phyloP scores from a whole-genome alignment of 2,113 vertebrate species.

The Dipodomys ordii region DNA sequence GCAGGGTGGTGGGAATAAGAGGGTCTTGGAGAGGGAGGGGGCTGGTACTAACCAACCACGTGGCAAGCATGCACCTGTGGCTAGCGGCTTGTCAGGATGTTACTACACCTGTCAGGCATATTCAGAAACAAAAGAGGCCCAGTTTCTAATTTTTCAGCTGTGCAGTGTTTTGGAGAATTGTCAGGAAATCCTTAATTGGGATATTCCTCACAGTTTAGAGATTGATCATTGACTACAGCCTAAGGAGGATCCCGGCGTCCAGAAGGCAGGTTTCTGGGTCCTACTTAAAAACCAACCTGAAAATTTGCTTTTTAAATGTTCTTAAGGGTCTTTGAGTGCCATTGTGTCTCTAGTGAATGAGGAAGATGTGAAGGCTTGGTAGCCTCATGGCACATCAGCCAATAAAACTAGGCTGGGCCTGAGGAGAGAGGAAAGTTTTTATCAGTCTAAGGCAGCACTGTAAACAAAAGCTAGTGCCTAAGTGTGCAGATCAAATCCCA shows the following conservation, averaged over 20 bases:
- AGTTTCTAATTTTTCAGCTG: conserved; percentile 52
- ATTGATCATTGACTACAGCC: neutral
- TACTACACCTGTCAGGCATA: conserved; percentile 68
- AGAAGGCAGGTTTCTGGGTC: neutral
- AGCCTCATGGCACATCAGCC: neutral
- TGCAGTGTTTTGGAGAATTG: conserved; percentile 34
- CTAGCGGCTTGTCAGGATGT: conserved; percentile 65
- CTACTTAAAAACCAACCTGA: neutral
- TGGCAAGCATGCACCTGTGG: conserved; percentile 71
- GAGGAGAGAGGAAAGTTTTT: neutral
- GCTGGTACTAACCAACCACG: neutral
- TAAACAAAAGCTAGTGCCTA: neutral
- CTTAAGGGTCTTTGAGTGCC: neutral
- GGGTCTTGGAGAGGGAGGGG: neutral
- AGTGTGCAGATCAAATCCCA: conserved; percentile 39
- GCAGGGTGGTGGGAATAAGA: neutral
- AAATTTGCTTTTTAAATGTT: neutral
- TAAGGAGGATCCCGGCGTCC: neutral
- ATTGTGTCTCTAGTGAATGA: neutral
- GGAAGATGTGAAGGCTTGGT: neutral
- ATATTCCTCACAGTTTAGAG: neutral
- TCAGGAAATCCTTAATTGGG: conserved; percentile 29
- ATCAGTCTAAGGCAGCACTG: neutral
- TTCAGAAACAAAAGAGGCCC: conserved; percentile 71
- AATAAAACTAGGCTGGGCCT: neutral